Evolutionary conservation across 1,140 invertebrate genomes (phyloP).

Genomic region (Papilio dardanus): DNA sequence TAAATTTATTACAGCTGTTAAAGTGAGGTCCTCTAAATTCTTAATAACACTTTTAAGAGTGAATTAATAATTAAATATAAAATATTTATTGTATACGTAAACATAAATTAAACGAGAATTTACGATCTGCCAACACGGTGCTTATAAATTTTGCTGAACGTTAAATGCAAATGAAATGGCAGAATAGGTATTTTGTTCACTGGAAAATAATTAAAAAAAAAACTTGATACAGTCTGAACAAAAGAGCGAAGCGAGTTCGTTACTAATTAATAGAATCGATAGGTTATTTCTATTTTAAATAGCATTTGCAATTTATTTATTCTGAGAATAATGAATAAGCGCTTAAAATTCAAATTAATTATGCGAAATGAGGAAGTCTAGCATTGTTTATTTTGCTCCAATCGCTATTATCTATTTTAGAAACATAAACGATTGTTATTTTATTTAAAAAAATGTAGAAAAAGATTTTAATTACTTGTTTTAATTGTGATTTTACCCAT

Average conservation of each 20-base stretch:
- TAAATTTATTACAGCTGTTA: neutral
- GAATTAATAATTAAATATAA: conserved; percentile 2
- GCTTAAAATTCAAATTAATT: conserved; percentile 33
- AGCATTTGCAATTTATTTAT: conserved; percentile 24
- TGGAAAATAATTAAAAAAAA: conserved; percentile 2
- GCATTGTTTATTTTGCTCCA: conserved; percentile 14
- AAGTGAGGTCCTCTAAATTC: neutral
- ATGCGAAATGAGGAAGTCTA: neutral
- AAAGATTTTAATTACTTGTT: too few species aligned
- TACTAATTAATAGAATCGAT: conserved; percentile 30
- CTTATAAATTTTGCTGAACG: conserved; percentile 19
- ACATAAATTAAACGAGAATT: neutral
- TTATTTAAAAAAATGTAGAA: too few species aligned
- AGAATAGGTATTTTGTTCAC: neutral
- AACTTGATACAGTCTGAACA: neutral
- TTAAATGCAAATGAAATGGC: conserved; percentile 19
- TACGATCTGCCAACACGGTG: conserved; percentile 20
- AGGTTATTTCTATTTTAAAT: conserved; percentile 36
- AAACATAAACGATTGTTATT: neutral
- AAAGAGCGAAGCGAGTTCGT: conserved; percentile 6
- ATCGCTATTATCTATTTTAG: neutral
- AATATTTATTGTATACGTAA: neutral
- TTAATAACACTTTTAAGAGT: neutral
- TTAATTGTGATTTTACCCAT: neutral
- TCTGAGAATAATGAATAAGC: conserved; percentile 14